Conservation (phyloP, 2,797 vertebrate species). For the Diplodus sargus region DNA sequence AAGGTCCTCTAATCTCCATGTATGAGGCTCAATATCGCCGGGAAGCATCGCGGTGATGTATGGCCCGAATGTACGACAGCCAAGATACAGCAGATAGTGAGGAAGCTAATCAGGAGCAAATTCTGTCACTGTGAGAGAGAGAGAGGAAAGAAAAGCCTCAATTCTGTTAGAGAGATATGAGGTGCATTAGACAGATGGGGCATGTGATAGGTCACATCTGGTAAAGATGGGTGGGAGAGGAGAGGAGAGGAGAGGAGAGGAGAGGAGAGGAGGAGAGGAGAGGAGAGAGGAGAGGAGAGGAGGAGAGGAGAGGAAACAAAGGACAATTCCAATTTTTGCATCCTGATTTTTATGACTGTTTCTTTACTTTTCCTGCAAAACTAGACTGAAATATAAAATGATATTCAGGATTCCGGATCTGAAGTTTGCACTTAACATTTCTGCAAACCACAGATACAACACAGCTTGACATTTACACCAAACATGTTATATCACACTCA, state of each 20-base stretch:
- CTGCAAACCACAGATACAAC: no score
- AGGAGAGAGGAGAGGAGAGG: background rate
- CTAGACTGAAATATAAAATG: background rate
- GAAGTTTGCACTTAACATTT: no score
- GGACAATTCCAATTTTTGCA: background rate
- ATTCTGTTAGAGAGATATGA: slow-evolving; percentile 47
- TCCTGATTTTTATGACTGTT: background rate
- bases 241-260: background rate
- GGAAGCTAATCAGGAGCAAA: slow-evolving; percentile 35
- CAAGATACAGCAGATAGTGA: slow-evolving; percentile 35
- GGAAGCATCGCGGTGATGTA: slow-evolving; percentile 17
- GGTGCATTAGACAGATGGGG: slow-evolving; percentile 75
- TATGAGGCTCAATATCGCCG: slow-evolving; percentile 8
- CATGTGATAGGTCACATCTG: slow-evolving; percentile 78
- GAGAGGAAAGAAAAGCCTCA: slow-evolving; percentile 35
- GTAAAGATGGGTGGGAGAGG: slow-evolving; percentile 19
- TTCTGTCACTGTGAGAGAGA: slow-evolving; percentile 6
- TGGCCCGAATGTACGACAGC: slow-evolving; percentile 33
- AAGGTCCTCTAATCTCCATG: slow-evolving; percentile 5
- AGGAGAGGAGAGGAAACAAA: no score
- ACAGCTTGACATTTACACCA: no score
- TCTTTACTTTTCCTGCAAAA: background rate
- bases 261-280: background rate
- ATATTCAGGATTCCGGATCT: no score
- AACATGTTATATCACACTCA: no score